A percentile compares a stretch with the other conserved stretches of the same genome.
Evolutionary conservation across 2,113 vertebrate genomes (phyloP).

Genomic region (Amblyopsis rosae): DNA sequence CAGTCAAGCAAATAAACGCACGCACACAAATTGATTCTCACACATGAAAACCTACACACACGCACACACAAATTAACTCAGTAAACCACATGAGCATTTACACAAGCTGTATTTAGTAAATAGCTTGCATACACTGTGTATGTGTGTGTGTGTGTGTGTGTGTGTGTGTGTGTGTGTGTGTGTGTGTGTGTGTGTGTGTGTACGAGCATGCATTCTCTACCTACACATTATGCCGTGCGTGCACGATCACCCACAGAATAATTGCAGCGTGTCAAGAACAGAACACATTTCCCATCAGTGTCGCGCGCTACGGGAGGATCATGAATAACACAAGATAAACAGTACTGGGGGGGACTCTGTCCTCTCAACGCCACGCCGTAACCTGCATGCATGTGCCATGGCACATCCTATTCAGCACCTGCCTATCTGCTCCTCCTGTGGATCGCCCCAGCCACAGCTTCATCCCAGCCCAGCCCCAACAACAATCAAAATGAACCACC

Average conservation of each 20-base stretch:
- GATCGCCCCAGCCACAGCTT: conserved; percentile 42
- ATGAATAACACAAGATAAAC: not conserved
- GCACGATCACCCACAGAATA: not conserved
- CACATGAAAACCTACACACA: not conserved
- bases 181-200: not conserved
- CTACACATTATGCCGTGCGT: not conserved
- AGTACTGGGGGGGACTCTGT: not conserved
- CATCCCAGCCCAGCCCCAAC: conserved; percentile 22
- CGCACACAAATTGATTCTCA: not conserved
- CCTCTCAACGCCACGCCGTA: conserved; percentile 1
- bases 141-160: not conserved
- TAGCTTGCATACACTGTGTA: not conserved
- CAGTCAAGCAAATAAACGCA: not conserved
- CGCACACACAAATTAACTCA: not conserved
- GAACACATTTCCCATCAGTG: not conserved
- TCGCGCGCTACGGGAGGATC: conserved; percentile 2
- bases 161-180: no score
- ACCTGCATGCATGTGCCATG: conserved; percentile 10
- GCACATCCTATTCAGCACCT: conserved; percentile 21
- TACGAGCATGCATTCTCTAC: not conserved
- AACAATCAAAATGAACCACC: conserved; percentile 35
- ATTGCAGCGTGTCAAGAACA: not conserved
- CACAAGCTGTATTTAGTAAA: no score
- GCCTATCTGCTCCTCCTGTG: conserved; percentile 13
- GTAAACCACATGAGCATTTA: no score